A percentile compares a stretch with the other conserved stretches of the same genome.
These are phyloP conservation scores for Lytechinus pictus DNA, from an alignment of 35 echinoderm and acorn worm species.

Conservation along the genomic window DNA sequence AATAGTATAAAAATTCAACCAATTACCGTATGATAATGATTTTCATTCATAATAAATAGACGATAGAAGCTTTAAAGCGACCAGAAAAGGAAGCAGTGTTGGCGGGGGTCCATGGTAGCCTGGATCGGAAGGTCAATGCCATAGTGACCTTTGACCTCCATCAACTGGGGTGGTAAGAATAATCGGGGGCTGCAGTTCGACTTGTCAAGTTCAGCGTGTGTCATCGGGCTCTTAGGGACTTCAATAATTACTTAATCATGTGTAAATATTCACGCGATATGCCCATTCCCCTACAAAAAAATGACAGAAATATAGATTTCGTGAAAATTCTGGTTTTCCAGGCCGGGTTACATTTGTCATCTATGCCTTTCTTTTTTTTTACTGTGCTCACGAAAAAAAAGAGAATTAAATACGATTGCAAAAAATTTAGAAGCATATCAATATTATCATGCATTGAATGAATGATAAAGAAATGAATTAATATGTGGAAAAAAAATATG, in stretches of 20 bases:
- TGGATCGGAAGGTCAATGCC: slow-evolving; percentile 23
- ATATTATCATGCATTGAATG: too few relatives aligned
- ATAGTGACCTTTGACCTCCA: background rate
- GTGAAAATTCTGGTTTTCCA: background rate
- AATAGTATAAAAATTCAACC: background rate
- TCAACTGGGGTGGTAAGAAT: slow-evolving; percentile 9
- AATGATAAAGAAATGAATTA: too few relatives aligned
- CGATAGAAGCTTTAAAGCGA: background rate
- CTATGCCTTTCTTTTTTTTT: background rate
- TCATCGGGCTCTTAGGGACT: background rate
- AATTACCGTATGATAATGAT: background rate
- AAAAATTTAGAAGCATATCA: too few relatives aligned
- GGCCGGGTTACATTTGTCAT: background rate
- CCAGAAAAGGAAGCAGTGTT: background rate
- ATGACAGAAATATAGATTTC: slow-evolving; percentile 20
- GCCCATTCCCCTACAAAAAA: background rate
- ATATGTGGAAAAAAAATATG: too few relatives aligned
- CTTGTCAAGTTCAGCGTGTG: slow-evolving; percentile 1
- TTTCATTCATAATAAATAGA: background rate
- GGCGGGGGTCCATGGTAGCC: background rate
- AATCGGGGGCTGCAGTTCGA: background rate
- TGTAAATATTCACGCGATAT: slow-evolving; percentile 46
- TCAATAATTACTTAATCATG: slow-evolving; percentile 30
- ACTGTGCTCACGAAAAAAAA: background rate
- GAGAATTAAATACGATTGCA: too few relatives aligned